Base-by-base conservation (phyloP, 2,888 invertebrate genomes). In the Leptothorax acervorum region DNA sequence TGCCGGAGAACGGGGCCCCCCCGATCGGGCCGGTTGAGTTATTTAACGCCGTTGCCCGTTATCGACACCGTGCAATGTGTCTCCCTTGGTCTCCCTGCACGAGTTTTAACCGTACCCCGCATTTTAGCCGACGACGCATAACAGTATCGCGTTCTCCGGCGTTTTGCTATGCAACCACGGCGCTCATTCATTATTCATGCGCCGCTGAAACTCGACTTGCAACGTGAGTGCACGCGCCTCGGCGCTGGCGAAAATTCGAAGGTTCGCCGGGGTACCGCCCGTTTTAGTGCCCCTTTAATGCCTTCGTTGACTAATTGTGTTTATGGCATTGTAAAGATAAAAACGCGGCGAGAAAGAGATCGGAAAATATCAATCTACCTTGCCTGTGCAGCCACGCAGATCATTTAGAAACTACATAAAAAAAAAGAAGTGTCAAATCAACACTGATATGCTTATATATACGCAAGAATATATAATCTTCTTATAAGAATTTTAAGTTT, bases 131-230 rank as follows among this genome's bases (percentile, higher is more conserved):
- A 74, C 87, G 31, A 57, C 78, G 68, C 68, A 81, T 89, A 89
- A 91, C 90, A 89, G 91, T 89, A 91, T 88, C 87, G 88, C 89
- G 89, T 89, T 89, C 90, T 85, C 86, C 35, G 73, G 71, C 87
- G 85, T 86, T 90, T 91, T 83, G 85, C 90, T 88, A 90, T 92
- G 89, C 91, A 90, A 86, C 86, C 85, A 55, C 84, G 82, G 75
- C 79, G 86, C 84, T 91, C 91, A 90, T 93, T 93, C 91, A 91
- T 92, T 93, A 93, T 92, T 92, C 92, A 93, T 92, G 90, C 88
- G 85, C 82, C 88, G 89, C 91, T 88, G 90, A 89, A 89, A 88
- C 88, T 79, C 82, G 88, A 83, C 73, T 88, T 87, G 85, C 87
- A 90, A 93, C 93, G 93, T 92, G 92, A 89, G 83, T 87, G 92